phyloP scores from a whole-genome alignment of 2,888 invertebrate genomes.

The Pasiphila rectangulata region DNA sequence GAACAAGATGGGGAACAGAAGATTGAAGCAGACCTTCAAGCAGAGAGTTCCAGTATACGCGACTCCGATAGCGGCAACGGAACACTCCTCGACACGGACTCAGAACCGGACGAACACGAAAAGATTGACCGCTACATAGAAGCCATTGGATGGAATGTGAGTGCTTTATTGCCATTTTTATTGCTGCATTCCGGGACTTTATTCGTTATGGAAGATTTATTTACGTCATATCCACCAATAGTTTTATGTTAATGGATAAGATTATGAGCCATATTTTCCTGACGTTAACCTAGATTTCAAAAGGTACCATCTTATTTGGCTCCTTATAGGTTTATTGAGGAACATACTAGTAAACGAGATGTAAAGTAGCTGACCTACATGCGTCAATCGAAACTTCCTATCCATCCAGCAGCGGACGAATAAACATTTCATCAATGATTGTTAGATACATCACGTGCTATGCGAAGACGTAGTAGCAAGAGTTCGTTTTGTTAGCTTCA shows the following conservation, averaged over 20 bases:
- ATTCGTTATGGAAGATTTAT: conserved; percentile 21
- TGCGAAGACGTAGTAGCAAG: conserved; percentile 11
- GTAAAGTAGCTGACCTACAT: conserved; percentile 10
- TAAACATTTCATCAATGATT: conserved; percentile 39
- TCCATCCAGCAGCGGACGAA: conserved; percentile 20
- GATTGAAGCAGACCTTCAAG: conserved; percentile 55
- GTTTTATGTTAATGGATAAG: conserved; percentile 23
- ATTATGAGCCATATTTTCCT: conserved; percentile 13
- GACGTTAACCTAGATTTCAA: conserved; percentile 9
- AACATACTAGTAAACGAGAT: not conserved
- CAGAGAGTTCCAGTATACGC: conserved; percentile 57
- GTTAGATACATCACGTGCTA: conserved; percentile 22
- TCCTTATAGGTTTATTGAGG: conserved; percentile 2
- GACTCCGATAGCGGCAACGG: conserved; percentile 79
- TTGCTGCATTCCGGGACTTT: conserved; percentile 23
- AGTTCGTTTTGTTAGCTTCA: not conserved
- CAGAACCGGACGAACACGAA: conserved; percentile 84
- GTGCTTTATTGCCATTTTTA: conserved; percentile 65
- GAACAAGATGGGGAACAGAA: conserved; percentile 70
- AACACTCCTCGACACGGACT: conserved; percentile 83
- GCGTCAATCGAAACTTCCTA: conserved; percentile 10
- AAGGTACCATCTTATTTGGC: not conserved
- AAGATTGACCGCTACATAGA: conserved; percentile 82
- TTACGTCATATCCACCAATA: conserved; percentile 26
- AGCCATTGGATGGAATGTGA: conserved; percentile 88